phyloP scores from a whole-genome alignment of 2,888 invertebrate species.

The Pristionchus mayeri region DNA sequence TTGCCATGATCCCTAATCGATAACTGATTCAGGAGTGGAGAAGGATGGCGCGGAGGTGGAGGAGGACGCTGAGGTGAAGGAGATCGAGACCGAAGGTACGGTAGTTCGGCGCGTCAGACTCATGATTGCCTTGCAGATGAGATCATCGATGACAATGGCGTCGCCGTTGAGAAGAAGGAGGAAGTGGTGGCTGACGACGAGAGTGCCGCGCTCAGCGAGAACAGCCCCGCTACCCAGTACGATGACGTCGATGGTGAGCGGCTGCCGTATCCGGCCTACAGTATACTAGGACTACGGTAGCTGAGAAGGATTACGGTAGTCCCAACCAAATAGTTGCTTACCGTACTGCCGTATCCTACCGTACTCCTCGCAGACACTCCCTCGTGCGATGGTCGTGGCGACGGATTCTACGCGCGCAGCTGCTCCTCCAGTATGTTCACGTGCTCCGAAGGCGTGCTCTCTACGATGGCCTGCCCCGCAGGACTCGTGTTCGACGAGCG shows the following conservation, averaged over 20 bases:
- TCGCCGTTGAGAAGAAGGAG: conserved; percentile 3
- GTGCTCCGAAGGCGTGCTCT: not conserved
- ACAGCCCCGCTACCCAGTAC: too few relatives aligned
- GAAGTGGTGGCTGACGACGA: not conserved
- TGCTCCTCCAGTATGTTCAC: conserved; percentile 12
- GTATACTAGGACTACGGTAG: too few relatives aligned
- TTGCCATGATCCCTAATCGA: not conserved
- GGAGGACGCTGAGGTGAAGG: not conserved
- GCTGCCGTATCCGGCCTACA: too few relatives aligned
- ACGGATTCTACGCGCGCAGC: conserved; percentile 25
- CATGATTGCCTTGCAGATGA: conserved; percentile 5
- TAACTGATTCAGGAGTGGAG: not conserved
- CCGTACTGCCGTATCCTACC: too few relatives aligned
- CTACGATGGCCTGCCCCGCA: not conserved
- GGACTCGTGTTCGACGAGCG: conserved; percentile 11
- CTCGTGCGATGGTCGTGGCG: not conserved
- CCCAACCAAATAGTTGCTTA: too few relatives aligned
- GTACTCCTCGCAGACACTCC: not conserved
- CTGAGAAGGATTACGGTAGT: too few relatives aligned
- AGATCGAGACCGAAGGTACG: not conserved
- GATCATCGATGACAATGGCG: not conserved
- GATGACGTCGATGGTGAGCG: too few relatives aligned
- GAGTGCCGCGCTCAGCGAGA: too few relatives aligned
- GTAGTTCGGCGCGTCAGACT: not conserved
- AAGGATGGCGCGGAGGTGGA: not conserved